Evolutionary conservation across 2,888 invertebrate species (phyloP), one percentile per base, ranked within the genome.

Genomic region (Hecatera dysodea): DNA sequence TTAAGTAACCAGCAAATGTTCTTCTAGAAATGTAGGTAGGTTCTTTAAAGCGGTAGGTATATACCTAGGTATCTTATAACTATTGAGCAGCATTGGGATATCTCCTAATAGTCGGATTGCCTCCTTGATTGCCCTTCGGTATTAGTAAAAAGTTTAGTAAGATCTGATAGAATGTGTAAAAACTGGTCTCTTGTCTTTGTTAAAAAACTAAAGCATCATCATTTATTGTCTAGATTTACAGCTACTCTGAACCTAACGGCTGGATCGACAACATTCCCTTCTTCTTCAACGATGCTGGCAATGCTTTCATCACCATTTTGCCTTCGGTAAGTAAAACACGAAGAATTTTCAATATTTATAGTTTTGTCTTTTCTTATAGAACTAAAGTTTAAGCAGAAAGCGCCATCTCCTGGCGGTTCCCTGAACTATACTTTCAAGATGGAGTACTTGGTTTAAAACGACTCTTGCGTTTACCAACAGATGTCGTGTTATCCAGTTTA

Each of bases 231-330:
- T 73, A 97, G 97, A 93, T 96, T 65, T 96, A 91, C 85, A 85
- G 86, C 22, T 95, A 96, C 85, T 86, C 87, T 2, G 95, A 96
- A 84, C 83, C 93, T 17, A 93, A 96, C 4, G 98, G 98, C 19
- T 98, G 98, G 98, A 96, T 98, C n/a, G 98, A 98, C 88, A 98
- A 98, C 88, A 97, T 97, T 42, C 96, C 98, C 0, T 97, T 98
- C 1, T 92, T 97, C 55, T 98, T 97, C 88, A 97, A 97, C 78
- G 93, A 95, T 36, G 96, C 97, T 79, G 98, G 98, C 44, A 96
- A 96, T 12, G 94, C 97, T 55, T 97, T 98, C 86, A 96, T 98
- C 62, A 94, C 98, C n/a, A 97, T 98, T 78, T 90, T 98, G 76
- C 98, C 98, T 17, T 97, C 97, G 85, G 96, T 96, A 66, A 90